phyloP scores from a whole-genome alignment of 1,140 invertebrate species.

The Formica exsecta region DNA sequence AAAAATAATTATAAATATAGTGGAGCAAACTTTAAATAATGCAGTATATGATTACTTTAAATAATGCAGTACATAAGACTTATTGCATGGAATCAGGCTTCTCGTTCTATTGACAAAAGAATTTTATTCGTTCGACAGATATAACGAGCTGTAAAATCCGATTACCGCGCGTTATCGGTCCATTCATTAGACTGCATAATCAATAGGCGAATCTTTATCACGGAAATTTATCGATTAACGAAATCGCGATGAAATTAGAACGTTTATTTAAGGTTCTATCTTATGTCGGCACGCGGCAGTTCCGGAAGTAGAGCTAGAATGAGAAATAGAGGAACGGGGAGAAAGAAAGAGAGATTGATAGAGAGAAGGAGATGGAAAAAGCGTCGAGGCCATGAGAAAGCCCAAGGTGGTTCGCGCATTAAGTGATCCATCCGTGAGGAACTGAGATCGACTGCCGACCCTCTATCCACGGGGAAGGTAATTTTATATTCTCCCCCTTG shows the following conservation, averaged over 20 bases:
- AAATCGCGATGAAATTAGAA: conserved; percentile 44
- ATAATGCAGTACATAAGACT: not conserved
- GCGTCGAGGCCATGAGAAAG: conserved; percentile 7
- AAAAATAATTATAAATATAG: conserved; percentile 24
- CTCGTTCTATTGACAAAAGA: conserved; percentile 4
- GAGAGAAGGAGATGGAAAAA: not conserved
- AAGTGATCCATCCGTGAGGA: conserved; percentile 57
- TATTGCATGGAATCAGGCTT: conserved; percentile 7
- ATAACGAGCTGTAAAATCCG: conserved; percentile 47
- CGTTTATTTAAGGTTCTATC: conserved; percentile 21
- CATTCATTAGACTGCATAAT: conserved; percentile 25
- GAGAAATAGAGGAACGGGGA: not conserved
- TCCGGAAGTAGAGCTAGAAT: conserved; percentile 36
- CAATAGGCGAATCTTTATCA: conserved; percentile 27
- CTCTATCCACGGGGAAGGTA: conserved; percentile 56
- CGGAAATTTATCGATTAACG: conserved; percentile 28
- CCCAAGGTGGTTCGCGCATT: conserved; percentile 53
- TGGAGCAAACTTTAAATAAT: not conserved
- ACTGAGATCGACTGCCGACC: conserved; percentile 31
- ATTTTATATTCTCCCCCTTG: conserved; percentile 77
- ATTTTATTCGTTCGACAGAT: conserved; percentile 1
- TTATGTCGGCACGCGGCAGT: not conserved
- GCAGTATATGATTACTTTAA: too few relatives aligned
- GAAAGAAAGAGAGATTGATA: not conserved
- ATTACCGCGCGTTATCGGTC: conserved; percentile 28